Evolutionary conservation across 37 sponge, comb jelly and placozoan species (phyloP), one percentile per base, ranked within the genome.

Genomic region (Eunapius fragilis): DNA sequence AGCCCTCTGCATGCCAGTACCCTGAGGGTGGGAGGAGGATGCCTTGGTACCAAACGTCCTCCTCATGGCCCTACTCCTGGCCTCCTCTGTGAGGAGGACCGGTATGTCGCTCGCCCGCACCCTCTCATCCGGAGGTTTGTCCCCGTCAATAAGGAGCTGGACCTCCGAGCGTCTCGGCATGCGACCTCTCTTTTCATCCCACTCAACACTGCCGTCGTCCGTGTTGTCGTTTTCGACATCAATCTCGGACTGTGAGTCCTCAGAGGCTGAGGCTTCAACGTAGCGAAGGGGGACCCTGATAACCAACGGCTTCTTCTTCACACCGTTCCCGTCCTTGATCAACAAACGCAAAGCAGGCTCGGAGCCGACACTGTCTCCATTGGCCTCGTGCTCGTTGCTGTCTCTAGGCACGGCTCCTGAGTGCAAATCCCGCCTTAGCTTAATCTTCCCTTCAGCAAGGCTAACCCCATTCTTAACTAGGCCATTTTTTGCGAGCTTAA

Each of bases 61-160:
- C 0, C 70, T 47, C 10, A 70, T 25, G 0, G 79, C 0, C 27
- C 76, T 70, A 38, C 77, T 70, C 12, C 14, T 72, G 0, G 70
- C 33, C 31, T 84, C 89, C 41, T 89, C 89, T 3, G 89, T 78
- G 2, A 25, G 32, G 73, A 88, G 58, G 25, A 71, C 33, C 3
- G 89, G 83, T 0, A 88, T 32, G 23, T 83, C 72, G 19, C 31
- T 31, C 9, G 70, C 71, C 24, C 78, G 34, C 50, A 84, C 22
- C 30, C 79, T 68, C 38, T 78, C 73, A 3, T 38, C 77, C 9
- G 35, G 36, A 37, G 89, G 84, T 79, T 83, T 89, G 74, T 83
- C 80, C 71, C 80, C 80, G 28, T 89, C 89, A 31, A 78, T 25
- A 25, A 84, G 73, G 25, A 78, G 74, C 35, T 89, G 84, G n/a